phyloP scores from a whole-genome alignment of 2,113 vertebrate species.

The Mystacornis crossleyi region DNA sequence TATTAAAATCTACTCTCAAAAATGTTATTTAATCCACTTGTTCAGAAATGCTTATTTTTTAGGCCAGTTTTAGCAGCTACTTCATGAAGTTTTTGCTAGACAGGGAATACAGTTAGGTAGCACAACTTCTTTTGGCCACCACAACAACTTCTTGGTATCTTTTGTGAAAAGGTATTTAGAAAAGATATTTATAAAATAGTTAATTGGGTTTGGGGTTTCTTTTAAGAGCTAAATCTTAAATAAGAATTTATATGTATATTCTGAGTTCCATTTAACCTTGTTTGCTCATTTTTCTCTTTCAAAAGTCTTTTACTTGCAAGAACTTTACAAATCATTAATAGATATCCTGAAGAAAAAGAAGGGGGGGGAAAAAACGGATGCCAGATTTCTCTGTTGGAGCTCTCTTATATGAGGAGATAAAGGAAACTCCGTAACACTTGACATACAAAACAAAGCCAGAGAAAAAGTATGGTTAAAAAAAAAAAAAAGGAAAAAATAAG shows the following conservation, averaged over 20 bases:
- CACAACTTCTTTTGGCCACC: background rate
- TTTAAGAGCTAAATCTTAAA: background rate
- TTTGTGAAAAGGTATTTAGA: background rate
- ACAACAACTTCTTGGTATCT: background rate
- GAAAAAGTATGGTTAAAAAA: background rate
- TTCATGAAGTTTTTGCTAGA: background rate
- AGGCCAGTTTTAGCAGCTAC: background rate
- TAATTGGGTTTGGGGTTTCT: background rate
- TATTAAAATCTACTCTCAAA: background rate
- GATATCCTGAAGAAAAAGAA: background rate
- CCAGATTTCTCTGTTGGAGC: background rate
- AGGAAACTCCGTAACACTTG: rapidly evolving
- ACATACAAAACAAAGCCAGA: background rate
- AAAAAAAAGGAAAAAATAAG: background rate
- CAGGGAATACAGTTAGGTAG: background rate
- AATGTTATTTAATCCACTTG: background rate
- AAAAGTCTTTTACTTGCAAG: background rate
- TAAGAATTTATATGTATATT: background rate
- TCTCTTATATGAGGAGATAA: background rate
- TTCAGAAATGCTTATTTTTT: background rate
- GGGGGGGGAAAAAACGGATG: rapidly evolving
- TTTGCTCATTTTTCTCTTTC: background rate
- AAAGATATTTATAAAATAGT: background rate
- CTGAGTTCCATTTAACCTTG: background rate
- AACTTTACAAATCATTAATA: background rate